phyloP scores from a whole-genome alignment of 2,113 vertebrate species.

The Pholis gunnellus region DNA sequence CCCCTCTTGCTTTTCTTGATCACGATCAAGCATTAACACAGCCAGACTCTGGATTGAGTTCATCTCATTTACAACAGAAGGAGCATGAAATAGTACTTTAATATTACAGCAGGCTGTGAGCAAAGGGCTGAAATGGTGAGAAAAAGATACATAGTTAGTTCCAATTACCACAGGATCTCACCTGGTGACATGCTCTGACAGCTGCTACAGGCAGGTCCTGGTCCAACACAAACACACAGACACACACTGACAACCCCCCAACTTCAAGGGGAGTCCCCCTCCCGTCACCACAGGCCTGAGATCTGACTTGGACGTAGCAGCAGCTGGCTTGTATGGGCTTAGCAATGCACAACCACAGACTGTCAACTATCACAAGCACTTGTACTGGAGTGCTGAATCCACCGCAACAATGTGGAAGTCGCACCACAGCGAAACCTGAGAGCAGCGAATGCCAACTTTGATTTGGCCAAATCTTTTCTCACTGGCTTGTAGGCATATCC shows the following conservation, averaged over 20 bases:
- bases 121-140: not conserved
- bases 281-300: conserved; percentile 31
- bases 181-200: conserved; percentile 59
- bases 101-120: not conserved
- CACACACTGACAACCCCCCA: conserved; percentile 11
- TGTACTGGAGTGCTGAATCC: conserved; percentile 47
- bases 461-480: conserved; percentile 36
- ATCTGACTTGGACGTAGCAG: conserved; percentile 22
- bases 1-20: not conserved
- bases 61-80: not conserved
- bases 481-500: conserved; percentile 2
- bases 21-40: not conserved
- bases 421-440: conserved; percentile 45
- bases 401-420: conserved; percentile 49
- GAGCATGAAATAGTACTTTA: not conserved
- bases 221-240: conserved; percentile 33
- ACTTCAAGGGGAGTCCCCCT: conserved; percentile 41
- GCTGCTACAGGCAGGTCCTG: conserved; percentile 39
- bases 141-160: not conserved
- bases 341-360: conserved; percentile 36
- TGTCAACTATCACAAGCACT: conserved; percentile 32
- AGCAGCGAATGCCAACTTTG: conserved; percentile 21
- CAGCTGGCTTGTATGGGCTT: conserved; percentile 51
- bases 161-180: conserved; percentile 27
- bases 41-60: not conserved